Evolutionary conservation across 2,797 vertebrate species (phyloP), one percentile per base, ranked within the genome.

Genomic region (Alectoris magna): DNA sequence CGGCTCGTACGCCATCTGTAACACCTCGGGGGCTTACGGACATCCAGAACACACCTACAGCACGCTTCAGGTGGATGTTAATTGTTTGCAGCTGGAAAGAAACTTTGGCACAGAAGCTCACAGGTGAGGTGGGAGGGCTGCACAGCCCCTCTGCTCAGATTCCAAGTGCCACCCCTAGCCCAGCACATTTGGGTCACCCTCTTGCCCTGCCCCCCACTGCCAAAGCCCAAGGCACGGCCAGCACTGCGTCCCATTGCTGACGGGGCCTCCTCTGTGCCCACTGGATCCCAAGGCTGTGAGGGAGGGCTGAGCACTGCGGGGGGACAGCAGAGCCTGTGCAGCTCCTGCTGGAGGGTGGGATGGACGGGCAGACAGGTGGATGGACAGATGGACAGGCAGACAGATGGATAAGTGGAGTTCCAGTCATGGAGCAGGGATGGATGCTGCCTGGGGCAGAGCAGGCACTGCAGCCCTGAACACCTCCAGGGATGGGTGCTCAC

Each of bases 121-220:
- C 41, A 36, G 69, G 11, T 15, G 71, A 58, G 60, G 31, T 36
- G 31, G 27, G 27, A 21, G 8, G 16, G 6, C 4, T 19, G 58
- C 43, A 38, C 63, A 58, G 8, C 3, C 27, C 55, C 80, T 56
- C 55, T 1, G 1, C 2, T 36, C 19, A 9, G 11, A 19, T 46
- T 34, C n/a, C 8, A 27, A 13, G 15, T 1, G 0, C 10, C 44
- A 10, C 7, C 19, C 5, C 5, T 23, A 4, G 2, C 14, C 41
- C 5, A 27, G 48, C 31, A 38, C 62, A 51, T 82, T 39, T 6
- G 60, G 68, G 89, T 39, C 59, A 63, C 15, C 19, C 16, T 38
- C 2, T 34, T 41, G 41, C 7, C 14, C 27, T 6, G 5, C 55
- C 21, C 10, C 29, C 11, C 29, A n/a, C 31, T 17, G 16, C 16